Conservation (phyloP, 2,888 invertebrate genomes). For the Agrochola lota region DNA sequence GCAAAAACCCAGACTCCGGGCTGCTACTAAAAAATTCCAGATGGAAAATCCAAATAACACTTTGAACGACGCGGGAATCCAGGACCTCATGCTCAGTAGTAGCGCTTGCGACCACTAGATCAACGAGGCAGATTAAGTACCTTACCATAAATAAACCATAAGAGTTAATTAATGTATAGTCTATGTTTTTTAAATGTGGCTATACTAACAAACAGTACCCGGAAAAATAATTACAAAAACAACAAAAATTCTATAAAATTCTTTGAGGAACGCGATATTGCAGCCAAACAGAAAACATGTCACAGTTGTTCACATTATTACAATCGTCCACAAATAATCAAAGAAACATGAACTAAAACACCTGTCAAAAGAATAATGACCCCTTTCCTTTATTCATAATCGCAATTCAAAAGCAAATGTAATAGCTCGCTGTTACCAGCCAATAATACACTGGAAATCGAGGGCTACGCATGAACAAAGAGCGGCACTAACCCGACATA, state of each 20-base stretch:
- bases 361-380: constrained; percentile 25
- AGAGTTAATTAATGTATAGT: neutral
- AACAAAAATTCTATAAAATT: neutral
- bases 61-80: too few relatives aligned
- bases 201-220: neutral
- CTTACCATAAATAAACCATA: neutral
- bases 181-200: neutral
- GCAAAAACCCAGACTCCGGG: too few relatives aligned
- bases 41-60: too few relatives aligned
- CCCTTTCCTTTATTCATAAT: constrained; percentile 54
- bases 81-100: too few relatives aligned
- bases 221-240: neutral
- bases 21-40: too few relatives aligned
- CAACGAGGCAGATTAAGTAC: neutral
- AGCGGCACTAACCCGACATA: constrained; percentile 76
- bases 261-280: neutral
- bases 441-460: constrained; percentile 76
- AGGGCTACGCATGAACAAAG: constrained; percentile 81
- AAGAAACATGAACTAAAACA: constrained; percentile 8
- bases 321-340: constrained; percentile 10
- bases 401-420: constrained; percentile 67
- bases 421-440: constrained; percentile 74
- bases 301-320: neutral
- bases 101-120: too few relatives aligned
- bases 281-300: neutral